These are phyloP conservation scores for Danionella cerebrum DNA, from an alignment of 2,113 vertebrate genomes.

Conservation along the genomic window DNA sequence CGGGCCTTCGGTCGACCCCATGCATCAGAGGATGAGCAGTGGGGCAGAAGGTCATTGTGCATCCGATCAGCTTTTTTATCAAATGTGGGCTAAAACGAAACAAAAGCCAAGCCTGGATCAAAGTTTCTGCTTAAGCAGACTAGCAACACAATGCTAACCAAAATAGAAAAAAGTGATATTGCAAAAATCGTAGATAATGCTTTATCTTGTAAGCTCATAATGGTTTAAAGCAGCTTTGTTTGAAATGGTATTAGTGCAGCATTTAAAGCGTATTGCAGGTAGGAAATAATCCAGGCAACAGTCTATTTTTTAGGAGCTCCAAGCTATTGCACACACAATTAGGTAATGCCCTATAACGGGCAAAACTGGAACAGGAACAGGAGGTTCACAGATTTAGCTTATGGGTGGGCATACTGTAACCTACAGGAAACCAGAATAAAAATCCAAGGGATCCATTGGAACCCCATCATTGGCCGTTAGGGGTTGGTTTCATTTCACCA, in stretches of 20 bases:
- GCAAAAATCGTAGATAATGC: not conserved
- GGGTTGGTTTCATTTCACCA: too few species aligned
- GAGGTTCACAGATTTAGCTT: not conserved
- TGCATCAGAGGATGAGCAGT: not conserved
- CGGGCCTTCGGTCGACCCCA: not conserved
- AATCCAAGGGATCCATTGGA: too few species aligned
- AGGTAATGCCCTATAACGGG: not conserved
- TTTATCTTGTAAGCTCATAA: not conserved
- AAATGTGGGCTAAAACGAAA: not conserved
- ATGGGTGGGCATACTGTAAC: too few species aligned
- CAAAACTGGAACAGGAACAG: not conserved
- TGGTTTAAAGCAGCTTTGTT: slow-evolving; percentile 6
- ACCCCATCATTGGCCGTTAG: too few species aligned
- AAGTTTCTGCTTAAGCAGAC: not conserved
- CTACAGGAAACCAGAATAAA: too few species aligned
- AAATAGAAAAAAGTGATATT: not conserved
- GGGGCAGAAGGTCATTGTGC: not conserved
- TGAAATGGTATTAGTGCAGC: slow-evolving; percentile 21
- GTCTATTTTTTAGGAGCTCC: not conserved
- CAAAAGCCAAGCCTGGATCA: not conserved
- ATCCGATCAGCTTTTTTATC: not conserved
- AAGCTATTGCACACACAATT: not conserved
- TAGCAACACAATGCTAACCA: not conserved
- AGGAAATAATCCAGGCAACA: not conserved
- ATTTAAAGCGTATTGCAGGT: not conserved